These are phyloP conservation scores for Perca fluviatilis DNA, from an alignment of 2,113 vertebrate genomes.

Conservation along the genomic window DNA sequence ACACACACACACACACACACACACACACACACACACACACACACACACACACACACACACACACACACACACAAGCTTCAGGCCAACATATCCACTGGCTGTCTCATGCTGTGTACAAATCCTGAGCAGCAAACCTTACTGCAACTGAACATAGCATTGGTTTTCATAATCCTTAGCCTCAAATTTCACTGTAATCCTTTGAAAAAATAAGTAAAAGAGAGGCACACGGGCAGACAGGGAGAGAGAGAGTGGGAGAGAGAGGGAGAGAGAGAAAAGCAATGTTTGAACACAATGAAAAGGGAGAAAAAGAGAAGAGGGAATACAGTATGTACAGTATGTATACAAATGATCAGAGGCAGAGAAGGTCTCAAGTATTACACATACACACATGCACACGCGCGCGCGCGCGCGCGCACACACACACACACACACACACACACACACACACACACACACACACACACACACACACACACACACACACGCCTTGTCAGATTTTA, in stretches of 20 bases:
- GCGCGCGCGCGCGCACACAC: too few relatives aligned
- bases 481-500: too few relatives aligned
- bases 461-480: neutral
- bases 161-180: slow-evolving; percentile 78
- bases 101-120: slow-evolving; percentile 61
- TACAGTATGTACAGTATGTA: neutral
- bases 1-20: slow-evolving; percentile 31
- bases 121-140: slow-evolving; percentile 65
- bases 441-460: slow-evolving; percentile 1
- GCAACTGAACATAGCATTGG: slow-evolving; percentile 74
- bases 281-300: neutral
- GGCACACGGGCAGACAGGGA: slow-evolving; percentile 31
- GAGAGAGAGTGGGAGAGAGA: neutral
- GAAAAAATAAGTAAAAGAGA: slow-evolving; percentile 48
- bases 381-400: too few relatives aligned
- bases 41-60: slow-evolving; percentile 38
- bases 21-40: slow-evolving; percentile 40
- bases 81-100: slow-evolving; percentile 47
- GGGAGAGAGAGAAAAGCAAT: neutral
- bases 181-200: slow-evolving; percentile 79
- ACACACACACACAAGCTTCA: slow-evolving; percentile 39
- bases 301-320: neutral
- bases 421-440: too few relatives aligned
- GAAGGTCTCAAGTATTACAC: neutral
- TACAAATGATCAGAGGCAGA: neutral